Conservation (phyloP, 2,113 vertebrate species). For the Nannospalax galili region DNA sequence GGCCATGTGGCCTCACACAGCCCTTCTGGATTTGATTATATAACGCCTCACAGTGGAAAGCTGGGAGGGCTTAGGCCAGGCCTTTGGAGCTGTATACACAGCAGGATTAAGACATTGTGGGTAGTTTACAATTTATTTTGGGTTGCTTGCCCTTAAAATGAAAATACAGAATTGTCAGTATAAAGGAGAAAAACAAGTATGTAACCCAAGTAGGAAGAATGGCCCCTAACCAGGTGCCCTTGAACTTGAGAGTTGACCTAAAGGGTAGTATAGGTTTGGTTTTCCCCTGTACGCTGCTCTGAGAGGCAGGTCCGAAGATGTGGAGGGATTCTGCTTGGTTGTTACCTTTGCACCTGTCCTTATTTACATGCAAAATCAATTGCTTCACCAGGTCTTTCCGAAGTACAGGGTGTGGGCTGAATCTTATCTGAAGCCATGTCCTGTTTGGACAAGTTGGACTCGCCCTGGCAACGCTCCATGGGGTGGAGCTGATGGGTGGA, state of each 20-base stretch:
- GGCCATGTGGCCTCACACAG: constrained; percentile 60
- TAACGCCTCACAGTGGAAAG: constrained; percentile 63
- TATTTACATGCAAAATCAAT: constrained; percentile 85
- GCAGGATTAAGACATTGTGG: constrained; percentile 21
- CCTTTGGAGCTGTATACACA: neutral
- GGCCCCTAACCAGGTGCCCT: neutral
- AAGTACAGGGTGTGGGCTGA: constrained; percentile 88
- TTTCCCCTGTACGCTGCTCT: neutral
- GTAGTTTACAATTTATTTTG: neutral
- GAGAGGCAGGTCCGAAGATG: constrained; percentile 29
- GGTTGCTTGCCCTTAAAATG: constrained; percentile 40
- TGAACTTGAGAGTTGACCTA: constrained; percentile 35
- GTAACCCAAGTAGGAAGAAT: constrained; percentile 45
- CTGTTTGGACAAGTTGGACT: constrained; percentile 90
- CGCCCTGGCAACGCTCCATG: constrained; percentile 85
- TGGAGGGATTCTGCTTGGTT: constrained; percentile 71
- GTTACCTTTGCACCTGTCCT: constrained; percentile 87
- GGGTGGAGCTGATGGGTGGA: constrained; percentile 88
- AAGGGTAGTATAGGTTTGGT: neutral
- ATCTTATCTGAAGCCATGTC: constrained; percentile 88
- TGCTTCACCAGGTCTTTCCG: constrained; percentile 86
- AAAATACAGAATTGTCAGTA: neutral
- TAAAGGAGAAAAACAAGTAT: constrained; percentile 25
- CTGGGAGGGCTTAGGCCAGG: neutral
- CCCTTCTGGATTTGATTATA: constrained; percentile 78